phyloP scores from a whole-genome alignment of 2,113 vertebrate species.

The Albula glossodonta region DNA sequence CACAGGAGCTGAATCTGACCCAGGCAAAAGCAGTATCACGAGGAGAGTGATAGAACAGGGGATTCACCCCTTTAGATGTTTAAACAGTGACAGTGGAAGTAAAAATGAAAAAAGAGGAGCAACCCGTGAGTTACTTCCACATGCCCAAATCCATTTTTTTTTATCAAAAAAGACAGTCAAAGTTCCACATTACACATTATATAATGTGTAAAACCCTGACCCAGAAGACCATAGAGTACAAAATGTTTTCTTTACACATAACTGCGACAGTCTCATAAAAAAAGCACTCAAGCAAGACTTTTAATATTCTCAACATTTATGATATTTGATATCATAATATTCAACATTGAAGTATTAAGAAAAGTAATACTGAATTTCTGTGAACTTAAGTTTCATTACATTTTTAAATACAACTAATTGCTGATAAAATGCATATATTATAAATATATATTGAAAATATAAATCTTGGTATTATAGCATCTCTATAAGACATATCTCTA shows the following conservation, averaged over 20 bases:
- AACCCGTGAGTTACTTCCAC: no score
- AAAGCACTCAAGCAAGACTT: neutral
- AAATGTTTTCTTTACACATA: neutral
- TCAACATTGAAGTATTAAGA: neutral
- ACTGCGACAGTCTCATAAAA: neutral
- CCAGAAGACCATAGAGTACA: neutral
- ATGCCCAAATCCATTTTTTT: neutral
- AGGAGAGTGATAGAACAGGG: neutral
- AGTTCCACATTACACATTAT: neutral
- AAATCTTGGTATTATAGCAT: no score
- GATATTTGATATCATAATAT: neutral
- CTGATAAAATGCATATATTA: neutral
- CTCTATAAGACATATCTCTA: no score
- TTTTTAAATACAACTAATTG: slow-evolving; percentile 2
- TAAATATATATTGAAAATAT: neutral
- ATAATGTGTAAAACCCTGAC: neutral
- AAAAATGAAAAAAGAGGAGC: neutral
- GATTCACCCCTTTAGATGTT: neutral
- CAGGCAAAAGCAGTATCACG: neutral
- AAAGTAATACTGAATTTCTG: neutral
- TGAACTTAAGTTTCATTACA: neutral
- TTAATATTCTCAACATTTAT: neutral
- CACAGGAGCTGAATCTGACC: neutral
- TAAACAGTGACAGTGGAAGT: neutral
- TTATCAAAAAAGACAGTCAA: neutral